These are phyloP conservation scores for Eidolon dupreanum DNA, from an alignment of 2,797 vertebrate genomes.

Conservation along the genomic window DNA sequence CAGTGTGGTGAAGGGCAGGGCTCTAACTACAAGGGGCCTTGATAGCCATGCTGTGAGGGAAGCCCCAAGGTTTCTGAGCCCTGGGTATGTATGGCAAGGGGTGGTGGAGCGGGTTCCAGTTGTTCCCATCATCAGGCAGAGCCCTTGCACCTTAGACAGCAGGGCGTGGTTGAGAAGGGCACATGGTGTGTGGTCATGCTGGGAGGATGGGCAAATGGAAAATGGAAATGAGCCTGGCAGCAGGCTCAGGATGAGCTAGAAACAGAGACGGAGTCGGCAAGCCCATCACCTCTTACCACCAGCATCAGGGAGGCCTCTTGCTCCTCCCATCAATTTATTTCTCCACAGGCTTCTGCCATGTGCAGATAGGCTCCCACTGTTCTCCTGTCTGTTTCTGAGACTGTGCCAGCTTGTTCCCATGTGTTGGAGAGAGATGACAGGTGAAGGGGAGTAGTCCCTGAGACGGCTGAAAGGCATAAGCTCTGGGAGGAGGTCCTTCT, in stretches of 20 bases:
- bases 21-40: background rate
- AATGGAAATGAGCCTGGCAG: background rate
- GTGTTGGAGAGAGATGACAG: background rate
- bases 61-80: background rate
- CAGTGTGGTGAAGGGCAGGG: background rate
- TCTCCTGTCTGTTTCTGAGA: background rate
- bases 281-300: background rate
- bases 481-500: background rate
- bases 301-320: background rate
- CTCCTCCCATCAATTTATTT: background rate
- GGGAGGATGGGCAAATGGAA: too few relatives aligned
- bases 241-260: background rate
- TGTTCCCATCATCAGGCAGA: background rate
- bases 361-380: background rate
- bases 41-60: background rate
- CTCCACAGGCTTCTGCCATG: background rate
- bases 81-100: background rate
- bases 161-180: rapidly evolving
- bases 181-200: rapidly evolving
- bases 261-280: background rate
- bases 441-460: background rate
- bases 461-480: background rate
- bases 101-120: background rate
- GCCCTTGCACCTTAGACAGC: background rate
- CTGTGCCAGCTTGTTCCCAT: background rate